Evolutionary conservation across 2,888 invertebrate species (phyloP).

Genomic region (Cistogaster globosa): DNA sequence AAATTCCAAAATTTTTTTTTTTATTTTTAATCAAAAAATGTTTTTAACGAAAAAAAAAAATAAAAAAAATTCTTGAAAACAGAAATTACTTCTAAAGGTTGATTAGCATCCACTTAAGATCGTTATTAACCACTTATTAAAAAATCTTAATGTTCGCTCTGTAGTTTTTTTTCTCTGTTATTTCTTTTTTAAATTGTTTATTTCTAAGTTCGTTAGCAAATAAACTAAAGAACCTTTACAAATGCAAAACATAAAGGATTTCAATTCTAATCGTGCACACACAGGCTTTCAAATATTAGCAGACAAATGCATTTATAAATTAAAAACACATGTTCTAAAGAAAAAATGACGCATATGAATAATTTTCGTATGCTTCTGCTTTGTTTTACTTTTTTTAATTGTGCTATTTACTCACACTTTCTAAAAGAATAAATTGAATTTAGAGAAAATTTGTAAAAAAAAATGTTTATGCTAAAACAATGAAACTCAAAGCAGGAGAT

Average conservation of each 20-base stretch:
- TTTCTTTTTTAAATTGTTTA: constrained; percentile 58
- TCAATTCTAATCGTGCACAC: constrained; percentile 28
- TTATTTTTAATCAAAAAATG: no score
- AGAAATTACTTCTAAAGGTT: no score
- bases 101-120: no score
- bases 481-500: not conserved
- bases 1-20: no score
- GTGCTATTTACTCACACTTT: constrained; percentile 24
- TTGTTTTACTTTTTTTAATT: constrained; percentile 24
- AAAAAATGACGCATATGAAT: constrained; percentile 43
- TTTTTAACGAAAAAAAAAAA: no score
- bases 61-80: no score
- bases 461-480: constrained; percentile 29
- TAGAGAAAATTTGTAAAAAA: constrained; percentile 72
- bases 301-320: constrained; percentile 58
- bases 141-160: not conserved
- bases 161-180: constrained; percentile 44
- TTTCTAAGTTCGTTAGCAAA: constrained; percentile 29
- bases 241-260: constrained; percentile 43
- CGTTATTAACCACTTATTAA: not conserved
- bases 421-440: constrained; percentile 70
- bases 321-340: no score
- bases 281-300: not conserved
- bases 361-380: constrained; percentile 59
- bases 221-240: not conserved